Conservation (phyloP, 2,797 vertebrate genomes). For the Eulemur mongoz region DNA sequence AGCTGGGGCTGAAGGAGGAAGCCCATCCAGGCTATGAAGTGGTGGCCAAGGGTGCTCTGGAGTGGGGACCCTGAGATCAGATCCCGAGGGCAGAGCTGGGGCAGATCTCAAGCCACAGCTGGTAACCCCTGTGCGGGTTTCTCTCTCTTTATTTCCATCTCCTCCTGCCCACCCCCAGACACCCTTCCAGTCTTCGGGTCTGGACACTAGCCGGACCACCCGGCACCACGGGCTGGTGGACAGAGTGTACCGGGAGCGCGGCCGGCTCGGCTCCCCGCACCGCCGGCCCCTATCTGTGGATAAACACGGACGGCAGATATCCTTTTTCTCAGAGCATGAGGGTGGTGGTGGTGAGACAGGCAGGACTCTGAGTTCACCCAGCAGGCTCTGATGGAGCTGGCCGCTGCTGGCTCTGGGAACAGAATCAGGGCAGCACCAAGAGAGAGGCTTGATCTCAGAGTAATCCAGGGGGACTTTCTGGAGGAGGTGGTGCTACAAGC, state of each 20-base stretch:
- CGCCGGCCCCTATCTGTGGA: conserved; percentile 96
- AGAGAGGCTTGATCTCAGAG: background rate
- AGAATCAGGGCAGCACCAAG: background rate
- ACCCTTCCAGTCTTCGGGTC: conserved; percentile 93
- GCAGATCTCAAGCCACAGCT: background rate
- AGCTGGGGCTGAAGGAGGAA: background rate
- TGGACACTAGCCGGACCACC: conserved; percentile 97
- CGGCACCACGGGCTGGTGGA: conserved; percentile 98
- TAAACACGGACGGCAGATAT: conserved; percentile 99
- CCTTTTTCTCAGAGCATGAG: conserved; percentile 84
- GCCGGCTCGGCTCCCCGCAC: conserved; percentile 97
- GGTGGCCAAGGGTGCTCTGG: background rate
- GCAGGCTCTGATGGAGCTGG: background rate
- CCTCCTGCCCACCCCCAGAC: conserved; percentile 80
- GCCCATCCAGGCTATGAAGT: background rate
- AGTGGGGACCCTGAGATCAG: background rate
- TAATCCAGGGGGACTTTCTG: background rate
- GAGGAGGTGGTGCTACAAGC: background rate
- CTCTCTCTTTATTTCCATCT: background rate
- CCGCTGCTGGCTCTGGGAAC: background rate
- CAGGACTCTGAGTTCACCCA: background rate
- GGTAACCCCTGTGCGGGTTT: background rate
- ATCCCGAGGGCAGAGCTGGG: background rate
- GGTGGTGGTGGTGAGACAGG: background rate
- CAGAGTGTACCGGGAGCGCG: conserved; percentile 95